Evolutionary conservation across 2,113 vertebrate genomes (phyloP), one percentile per base, ranked within the genome.

Genomic region (Theristicus caerulescens): DNA sequence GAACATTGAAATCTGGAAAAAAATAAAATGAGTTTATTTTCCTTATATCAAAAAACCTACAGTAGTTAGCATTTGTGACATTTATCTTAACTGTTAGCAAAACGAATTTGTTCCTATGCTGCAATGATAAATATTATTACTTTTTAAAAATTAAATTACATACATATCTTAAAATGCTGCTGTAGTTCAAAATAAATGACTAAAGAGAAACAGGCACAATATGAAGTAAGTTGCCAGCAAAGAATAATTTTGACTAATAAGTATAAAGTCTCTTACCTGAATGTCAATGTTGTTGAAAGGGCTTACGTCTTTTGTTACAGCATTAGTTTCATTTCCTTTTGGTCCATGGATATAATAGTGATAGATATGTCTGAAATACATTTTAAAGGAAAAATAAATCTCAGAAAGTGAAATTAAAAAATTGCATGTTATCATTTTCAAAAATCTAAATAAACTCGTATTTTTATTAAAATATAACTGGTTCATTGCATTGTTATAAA

Each of bases 281-380:
- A 99, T 99, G 82, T 99, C 98, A 7, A 99, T 98, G 81, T 98
- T 98, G 79, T 97, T 96, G 62, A 84, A 92, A 69, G 87, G 51
- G 67, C 95, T 96, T 52, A 77, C 6, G 32, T 97, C 96, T 90
- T 87, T 92, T 40, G 81, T 82, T 26, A 20, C 61, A 22, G 61
- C 25, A 32, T 13, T 96, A 58, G 67, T 49, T 89, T 98, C 96
- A 81, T 99, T 99, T 96, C 99, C 99, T 96, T 98, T 97, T 73
- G 98, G 96, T 69, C 99, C 99, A 82, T 99, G 99, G 93, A 99
- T 98, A 93, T 99, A 99, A 92, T 99, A 99, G 97, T 99, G 99
- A 97, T 99, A 99, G 69, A 99, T 98, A 96, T 99, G 99, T 67
- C 99, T 99, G 96, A 96, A 98, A 97, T 61, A 87, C 10, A 85